Percentiles rank a stretch among this genome's conserved stretches.
These are phyloP conservation scores for Poeciliopsis gracilis DNA, from an alignment of 2,797 vertebrate species.

Conservation along the genomic window DNA sequence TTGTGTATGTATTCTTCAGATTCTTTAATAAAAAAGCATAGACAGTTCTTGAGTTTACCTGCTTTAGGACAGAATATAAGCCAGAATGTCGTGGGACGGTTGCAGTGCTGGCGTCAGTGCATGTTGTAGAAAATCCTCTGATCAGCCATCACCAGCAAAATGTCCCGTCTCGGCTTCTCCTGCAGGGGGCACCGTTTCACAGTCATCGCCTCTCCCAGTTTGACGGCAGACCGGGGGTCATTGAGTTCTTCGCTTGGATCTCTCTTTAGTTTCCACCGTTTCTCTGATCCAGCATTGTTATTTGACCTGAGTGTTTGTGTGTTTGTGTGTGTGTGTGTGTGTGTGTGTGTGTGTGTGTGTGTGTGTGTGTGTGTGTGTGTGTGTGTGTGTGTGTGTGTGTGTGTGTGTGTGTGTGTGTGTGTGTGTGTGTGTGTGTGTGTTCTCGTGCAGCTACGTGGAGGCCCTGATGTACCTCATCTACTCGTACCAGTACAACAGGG, in stretches of 20 bases:
- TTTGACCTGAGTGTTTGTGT: conserved; percentile 40
- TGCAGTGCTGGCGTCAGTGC: not conserved
- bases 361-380: conserved; percentile 31
- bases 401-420: conserved; percentile 46
- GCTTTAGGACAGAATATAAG: not conserved
- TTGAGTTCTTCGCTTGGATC: conserved; percentile 36
- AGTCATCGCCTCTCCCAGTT: not conserved
- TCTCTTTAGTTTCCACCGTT: conserved; percentile 21
- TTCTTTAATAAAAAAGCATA: not conserved
- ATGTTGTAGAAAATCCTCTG: not conserved
- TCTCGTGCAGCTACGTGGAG: conserved; percentile 88
- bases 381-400: conserved; percentile 42
- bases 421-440: conserved; percentile 34
- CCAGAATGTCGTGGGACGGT: not conserved
- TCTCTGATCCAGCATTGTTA: conserved; percentile 21
- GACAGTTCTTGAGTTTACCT: not conserved
- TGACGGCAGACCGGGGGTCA: conserved; percentile 38
- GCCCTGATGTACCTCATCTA: conserved; percentile 95
- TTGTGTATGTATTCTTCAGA: not conserved
- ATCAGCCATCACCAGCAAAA: not conserved
- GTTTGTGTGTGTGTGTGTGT: conserved; percentile 34
- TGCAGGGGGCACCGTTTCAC: conserved; percentile 73
- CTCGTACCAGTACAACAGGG: conserved; percentile 96
- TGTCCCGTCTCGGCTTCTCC: conserved; percentile 14
- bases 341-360: conserved; percentile 32